Evolutionary conservation across 1,140 invertebrate genomes (phyloP).

Genomic region (Hypothenemus hampei): DNA sequence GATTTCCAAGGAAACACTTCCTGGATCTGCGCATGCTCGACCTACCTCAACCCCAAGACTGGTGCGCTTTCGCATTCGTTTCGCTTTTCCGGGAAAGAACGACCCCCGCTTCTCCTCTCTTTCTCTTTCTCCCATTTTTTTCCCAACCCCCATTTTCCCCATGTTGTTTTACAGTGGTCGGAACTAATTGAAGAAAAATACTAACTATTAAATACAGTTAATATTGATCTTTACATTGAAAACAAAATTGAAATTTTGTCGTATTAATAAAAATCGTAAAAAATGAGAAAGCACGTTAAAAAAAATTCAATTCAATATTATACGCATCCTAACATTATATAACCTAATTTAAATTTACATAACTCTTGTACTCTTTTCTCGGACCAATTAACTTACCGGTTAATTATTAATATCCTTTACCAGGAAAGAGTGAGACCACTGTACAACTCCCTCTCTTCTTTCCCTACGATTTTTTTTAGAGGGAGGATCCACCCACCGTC

Average conservation of each 20-base stretch:
- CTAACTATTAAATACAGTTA: no score
- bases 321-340: no score
- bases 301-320: no score
- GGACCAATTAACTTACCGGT: no score
- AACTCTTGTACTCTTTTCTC: no score
- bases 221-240: no score
- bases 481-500: slow-evolving; percentile 2
- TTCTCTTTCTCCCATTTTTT: background rate
- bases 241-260: no score
- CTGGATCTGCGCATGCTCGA: slow-evolving; percentile 27
- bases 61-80: slow-evolving; percentile 28
- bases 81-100: slow-evolving; percentile 22
- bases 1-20: slow-evolving; percentile 8
- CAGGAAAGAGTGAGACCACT: background rate
- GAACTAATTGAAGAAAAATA: no score
- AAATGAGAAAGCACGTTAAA: no score
- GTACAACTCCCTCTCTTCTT: background rate
- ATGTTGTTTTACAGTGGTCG: background rate
- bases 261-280: no score
- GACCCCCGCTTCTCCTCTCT: no score
- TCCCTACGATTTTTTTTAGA: background rate
- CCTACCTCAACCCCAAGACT: slow-evolving; percentile 38
- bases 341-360: no score
- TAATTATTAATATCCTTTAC: background rate
- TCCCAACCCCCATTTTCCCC: background rate